Base-by-base conservation (phyloP, 2,888 invertebrate genomes). In the Zele albiditarsus region DNA sequence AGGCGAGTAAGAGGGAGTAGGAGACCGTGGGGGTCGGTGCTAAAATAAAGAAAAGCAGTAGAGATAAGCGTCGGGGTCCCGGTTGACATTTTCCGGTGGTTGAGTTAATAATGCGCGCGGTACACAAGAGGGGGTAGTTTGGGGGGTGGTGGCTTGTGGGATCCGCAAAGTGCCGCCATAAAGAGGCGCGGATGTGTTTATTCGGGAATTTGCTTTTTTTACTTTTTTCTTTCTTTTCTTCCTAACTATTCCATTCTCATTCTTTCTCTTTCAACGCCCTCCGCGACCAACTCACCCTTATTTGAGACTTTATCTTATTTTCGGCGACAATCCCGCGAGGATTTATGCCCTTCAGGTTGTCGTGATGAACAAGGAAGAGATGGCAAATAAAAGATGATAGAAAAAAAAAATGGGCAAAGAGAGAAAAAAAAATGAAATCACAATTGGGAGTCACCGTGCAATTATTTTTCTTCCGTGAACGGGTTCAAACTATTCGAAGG, bases 61-160 rank as follows among this genome's bases (percentile, higher is more conserved):
- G 81, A 84, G 87, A 86, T 85, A 86, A 87, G 85, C 79, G 80
- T 77, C 82, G 81, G 83, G 82, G 81, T 83, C 80, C 85, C 84
- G 76, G 84, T 87, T 87, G 88, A 89, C 87, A 87, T 88, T 88
- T 89, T 88, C 87, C 87, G 85, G 86, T 86, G 88, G 87, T 88
- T 88, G 87, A 87, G 86, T 88, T 88, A 87, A 89, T 89, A 89
- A 89, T 87, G 84, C 87, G 86, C 82, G 81, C 80, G 81, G 88
- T 87, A 88, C 86, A 88, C 87, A 87, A 81, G 79, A 80, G 80
- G 81, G 77, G 80, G 77, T 58, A 28, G 72, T 60, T 60, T 38
- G 8, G 60, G 20, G 60, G 67, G 23, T 49, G 25, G 68, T 53
- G 28, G 75, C 73, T 71, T 71, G 74, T 77, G 76, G 81, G 82